Conservation (phyloP, 2,113 vertebrate genomes). For the Protomyctophum bolini region DNA sequence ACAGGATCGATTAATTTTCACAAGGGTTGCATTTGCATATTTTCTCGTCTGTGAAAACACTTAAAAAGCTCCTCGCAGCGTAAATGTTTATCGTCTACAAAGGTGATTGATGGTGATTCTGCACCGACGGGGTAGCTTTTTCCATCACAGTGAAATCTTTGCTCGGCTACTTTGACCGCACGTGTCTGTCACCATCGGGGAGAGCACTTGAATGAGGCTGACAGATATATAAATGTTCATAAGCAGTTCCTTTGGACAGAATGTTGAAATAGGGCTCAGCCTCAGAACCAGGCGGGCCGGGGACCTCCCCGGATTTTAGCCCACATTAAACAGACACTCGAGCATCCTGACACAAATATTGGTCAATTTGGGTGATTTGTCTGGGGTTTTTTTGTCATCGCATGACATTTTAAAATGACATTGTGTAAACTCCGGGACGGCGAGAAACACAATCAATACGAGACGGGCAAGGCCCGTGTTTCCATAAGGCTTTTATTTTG, state of each 20-base stretch:
- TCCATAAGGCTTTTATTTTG: constrained; percentile 72
- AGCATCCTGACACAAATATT: constrained; percentile 74
- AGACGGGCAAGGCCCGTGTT: constrained; percentile 65
- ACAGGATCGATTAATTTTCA: constrained; percentile 60
- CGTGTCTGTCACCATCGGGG: constrained; percentile 65
- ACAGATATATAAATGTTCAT: constrained; percentile 70
- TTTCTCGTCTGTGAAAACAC: constrained; percentile 52
- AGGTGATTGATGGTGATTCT: constrained; percentile 68
- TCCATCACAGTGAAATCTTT: constrained; percentile 65
- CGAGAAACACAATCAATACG: constrained; percentile 70
- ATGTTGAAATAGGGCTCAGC: constrained; percentile 70
- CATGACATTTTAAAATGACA: constrained; percentile 70
- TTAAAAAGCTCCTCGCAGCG: constrained; percentile 43
- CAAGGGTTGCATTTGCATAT: neutral
- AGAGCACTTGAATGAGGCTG: constrained; percentile 59
- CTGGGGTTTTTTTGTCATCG: constrained; percentile 57
- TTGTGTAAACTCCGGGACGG: constrained; percentile 70
- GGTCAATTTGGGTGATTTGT: constrained; percentile 69
- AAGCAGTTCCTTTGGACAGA: constrained; percentile 57
- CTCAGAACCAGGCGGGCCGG: constrained; percentile 55
- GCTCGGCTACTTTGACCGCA: constrained; percentile 49
- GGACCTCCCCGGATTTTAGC: constrained; percentile 64
- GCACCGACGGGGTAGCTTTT: constrained; percentile 62
- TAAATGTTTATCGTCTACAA: constrained; percentile 56
- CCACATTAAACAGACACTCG: constrained; percentile 76